These are phyloP conservation scores for Patagioenas fasciata DNA, from an alignment of 2,113 vertebrate genomes.

Conservation along the genomic window DNA sequence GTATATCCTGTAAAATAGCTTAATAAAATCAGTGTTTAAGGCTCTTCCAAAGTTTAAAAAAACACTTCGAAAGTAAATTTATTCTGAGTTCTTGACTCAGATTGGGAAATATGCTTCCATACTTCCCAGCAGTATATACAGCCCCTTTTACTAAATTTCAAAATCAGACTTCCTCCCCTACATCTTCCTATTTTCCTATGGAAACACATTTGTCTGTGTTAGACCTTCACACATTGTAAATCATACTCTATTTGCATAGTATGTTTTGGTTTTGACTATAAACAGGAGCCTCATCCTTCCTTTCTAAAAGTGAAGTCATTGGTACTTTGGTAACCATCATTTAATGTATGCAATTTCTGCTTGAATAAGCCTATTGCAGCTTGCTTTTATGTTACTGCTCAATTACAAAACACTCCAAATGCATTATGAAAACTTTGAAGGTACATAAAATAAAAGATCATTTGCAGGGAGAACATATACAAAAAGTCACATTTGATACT, in stretches of 20 bases:
- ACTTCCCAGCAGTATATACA: not conserved
- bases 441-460: slow-evolving; percentile 36
- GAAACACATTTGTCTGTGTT: not conserved
- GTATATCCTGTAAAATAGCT: not conserved
- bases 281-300: not conserved
- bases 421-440: slow-evolving; percentile 8
- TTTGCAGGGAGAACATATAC: slow-evolving; percentile 29
- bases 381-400: slow-evolving; percentile 2
- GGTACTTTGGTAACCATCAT: not conserved
- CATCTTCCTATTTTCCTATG: not conserved
- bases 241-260: not conserved
- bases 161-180: not conserved
- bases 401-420: slow-evolving; percentile 36
- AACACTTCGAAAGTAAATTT: not conserved
- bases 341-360: not conserved
- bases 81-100: not conserved
- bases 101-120: not conserved
- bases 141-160: not conserved
- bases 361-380: not conserved
- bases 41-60: not conserved
- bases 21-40: not conserved
- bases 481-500: slow-evolving; percentile 52
- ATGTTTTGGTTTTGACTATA: not conserved
- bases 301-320: not conserved
- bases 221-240: not conserved